Percentiles rank a stretch among this genome's conserved stretches.
Evolutionary conservation across 2,888 invertebrate genomes (phyloP).

Genomic region (Shargacucullia verbasci): DNA sequence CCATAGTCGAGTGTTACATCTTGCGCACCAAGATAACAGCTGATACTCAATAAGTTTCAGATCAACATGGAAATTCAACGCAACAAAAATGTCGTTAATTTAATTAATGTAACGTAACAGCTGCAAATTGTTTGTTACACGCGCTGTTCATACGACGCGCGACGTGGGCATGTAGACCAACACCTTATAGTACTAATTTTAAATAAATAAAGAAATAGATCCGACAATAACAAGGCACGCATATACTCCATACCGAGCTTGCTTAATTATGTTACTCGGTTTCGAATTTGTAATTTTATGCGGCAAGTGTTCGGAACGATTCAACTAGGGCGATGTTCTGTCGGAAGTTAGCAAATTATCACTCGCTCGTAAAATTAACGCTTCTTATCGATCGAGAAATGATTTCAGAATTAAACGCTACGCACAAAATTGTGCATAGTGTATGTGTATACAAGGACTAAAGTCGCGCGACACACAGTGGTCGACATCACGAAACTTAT

Average conservation of each 20-base stretch:
- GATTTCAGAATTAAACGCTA: slow-evolving; percentile 72
- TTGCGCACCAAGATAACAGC: slow-evolving; percentile 46
- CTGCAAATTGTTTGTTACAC: slow-evolving; percentile 52
- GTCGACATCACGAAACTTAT: slow-evolving; percentile 80
- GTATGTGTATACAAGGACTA: slow-evolving; percentile 70
- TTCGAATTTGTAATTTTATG: slow-evolving; percentile 80
- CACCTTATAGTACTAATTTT: slow-evolving; percentile 55
- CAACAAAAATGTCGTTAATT: slow-evolving; percentile 53
- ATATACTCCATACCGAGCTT: slow-evolving; percentile 55
- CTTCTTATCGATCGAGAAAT: slow-evolving; percentile 88
- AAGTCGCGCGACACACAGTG: slow-evolving; percentile 68
- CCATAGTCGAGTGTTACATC: slow-evolving; percentile 26
- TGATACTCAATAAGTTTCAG: slow-evolving; percentile 48
- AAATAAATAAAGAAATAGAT: slow-evolving; percentile 47
- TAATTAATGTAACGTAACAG: slow-evolving; percentile 55
- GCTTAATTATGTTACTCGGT: slow-evolving; percentile 72
- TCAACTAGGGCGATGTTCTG: slow-evolving; percentile 86
- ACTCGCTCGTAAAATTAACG: slow-evolving; percentile 89
- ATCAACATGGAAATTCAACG: slow-evolving; percentile 48
- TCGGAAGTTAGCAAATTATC: slow-evolving; percentile 90
- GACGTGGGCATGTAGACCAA: slow-evolving; percentile 36
- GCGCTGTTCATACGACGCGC: slow-evolving; percentile 35
- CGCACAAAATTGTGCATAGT: slow-evolving; percentile 75
- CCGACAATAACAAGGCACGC: slow-evolving; percentile 43
- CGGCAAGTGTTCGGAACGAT: slow-evolving; percentile 84